phyloP scores from a whole-genome alignment of 2,113 vertebrate species.

The Colaptes auratus region DNA sequence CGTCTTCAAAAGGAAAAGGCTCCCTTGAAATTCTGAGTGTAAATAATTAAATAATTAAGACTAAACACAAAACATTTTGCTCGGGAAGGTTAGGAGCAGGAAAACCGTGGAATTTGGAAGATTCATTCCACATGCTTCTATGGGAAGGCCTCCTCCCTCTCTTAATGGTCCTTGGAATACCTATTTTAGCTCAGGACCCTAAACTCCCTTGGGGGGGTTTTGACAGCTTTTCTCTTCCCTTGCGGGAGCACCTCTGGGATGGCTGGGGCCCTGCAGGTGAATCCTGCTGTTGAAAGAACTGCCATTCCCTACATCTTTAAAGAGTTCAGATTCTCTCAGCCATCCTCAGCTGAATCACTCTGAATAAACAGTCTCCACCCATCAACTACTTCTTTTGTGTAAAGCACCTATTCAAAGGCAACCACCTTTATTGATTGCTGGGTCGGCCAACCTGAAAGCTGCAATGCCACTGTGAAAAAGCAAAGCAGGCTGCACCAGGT shows the following conservation, averaged over 20 bases:
- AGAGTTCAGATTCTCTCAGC: slow-evolving; percentile 75
- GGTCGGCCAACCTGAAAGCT: slow-evolving; percentile 61
- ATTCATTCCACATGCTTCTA: background rate
- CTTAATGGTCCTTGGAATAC: slow-evolving; percentile 67
- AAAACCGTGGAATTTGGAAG: background rate
- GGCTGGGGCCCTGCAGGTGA: slow-evolving; percentile 71
- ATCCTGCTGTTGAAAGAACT: slow-evolving; percentile 70
- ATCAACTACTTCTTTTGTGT: slow-evolving; percentile 80
- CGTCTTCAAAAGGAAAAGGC: background rate
- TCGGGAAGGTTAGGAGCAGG: background rate
- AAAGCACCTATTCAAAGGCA: slow-evolving; percentile 77
- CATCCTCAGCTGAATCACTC: slow-evolving; percentile 80
- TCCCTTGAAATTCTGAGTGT: background rate
- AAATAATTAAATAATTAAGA: background rate
- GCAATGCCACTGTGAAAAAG: slow-evolving; percentile 25
- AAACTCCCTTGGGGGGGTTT: slow-evolving; percentile 59
- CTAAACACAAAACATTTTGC: background rate
- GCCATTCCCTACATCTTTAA: slow-evolving; percentile 56
- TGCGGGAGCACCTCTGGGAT: slow-evolving; percentile 32
- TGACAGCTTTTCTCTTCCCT: slow-evolving; percentile 53
- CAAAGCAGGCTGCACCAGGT: slow-evolving; percentile 35
- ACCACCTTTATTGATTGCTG: slow-evolving; percentile 74
- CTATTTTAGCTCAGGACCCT: slow-evolving; percentile 49
- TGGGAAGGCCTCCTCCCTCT: slow-evolving; percentile 18
- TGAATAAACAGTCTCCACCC: slow-evolving; percentile 87